These are phyloP conservation scores for Hololepta plana DNA, from an alignment of 2,888 invertebrate genomes.

Conservation along the genomic window DNA sequence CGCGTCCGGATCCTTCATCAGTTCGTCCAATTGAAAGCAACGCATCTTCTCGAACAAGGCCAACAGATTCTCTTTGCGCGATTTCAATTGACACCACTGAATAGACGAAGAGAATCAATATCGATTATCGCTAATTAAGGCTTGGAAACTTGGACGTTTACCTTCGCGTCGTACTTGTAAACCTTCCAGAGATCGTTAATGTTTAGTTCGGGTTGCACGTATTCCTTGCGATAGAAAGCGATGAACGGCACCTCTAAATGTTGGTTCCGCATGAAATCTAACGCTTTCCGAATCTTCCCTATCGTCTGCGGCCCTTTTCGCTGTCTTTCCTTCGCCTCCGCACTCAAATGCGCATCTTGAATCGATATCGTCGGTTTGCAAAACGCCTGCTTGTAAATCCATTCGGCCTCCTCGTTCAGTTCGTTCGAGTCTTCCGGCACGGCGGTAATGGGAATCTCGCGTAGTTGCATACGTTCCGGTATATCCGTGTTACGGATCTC, in stretches of 20 bases:
- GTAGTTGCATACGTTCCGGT: constrained; percentile 82
- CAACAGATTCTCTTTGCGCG: constrained; percentile 65
- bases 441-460: constrained; percentile 70
- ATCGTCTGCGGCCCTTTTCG: constrained; percentile 53
- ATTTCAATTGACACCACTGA: constrained; percentile 75
- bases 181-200: constrained; percentile 96
- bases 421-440: constrained; percentile 74
- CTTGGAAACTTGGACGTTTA: too few species aligned
- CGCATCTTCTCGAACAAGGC: constrained; percentile 83
- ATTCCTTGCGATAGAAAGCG: constrained; percentile 95
- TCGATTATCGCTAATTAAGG: not conserved
- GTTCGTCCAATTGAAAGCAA: constrained; percentile 66
- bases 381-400: constrained; percentile 95
- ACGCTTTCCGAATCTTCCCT: constrained; percentile 81
- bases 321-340: constrained; percentile 33
- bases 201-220: constrained; percentile 83
- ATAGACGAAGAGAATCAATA: constrained; percentile 10
- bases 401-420: constrained; percentile 85
- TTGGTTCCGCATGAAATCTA: constrained; percentile 92
- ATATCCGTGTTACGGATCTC: constrained; percentile 77
- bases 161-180: constrained; percentile 35
- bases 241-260: constrained; percentile 96
- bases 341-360: constrained; percentile 42
- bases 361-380: constrained; percentile 64
- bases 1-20: constrained; percentile 67